Evolutionary conservation across 2,888 invertebrate genomes (phyloP).

Genomic region (Drosophila koepferae): DNA sequence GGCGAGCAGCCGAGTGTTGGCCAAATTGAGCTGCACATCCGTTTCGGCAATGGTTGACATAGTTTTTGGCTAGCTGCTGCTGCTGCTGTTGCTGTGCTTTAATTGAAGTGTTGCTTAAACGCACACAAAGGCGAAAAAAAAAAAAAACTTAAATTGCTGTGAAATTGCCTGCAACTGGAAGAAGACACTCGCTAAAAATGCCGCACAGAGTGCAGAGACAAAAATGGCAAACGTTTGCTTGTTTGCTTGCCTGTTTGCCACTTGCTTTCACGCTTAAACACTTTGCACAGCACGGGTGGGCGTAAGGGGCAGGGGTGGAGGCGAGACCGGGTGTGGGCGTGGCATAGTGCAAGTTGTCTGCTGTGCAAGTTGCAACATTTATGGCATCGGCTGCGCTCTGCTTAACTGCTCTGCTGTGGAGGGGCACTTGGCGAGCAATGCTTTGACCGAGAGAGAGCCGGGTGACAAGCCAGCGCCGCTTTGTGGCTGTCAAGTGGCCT

Average conservation of each 20-base stretch:
- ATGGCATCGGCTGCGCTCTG: conserved; percentile 65
- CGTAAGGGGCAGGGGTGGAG: neutral
- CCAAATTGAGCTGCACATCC: conserved; percentile 58
- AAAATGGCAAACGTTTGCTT: conserved; percentile 66
- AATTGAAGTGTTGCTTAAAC: too few species aligned
- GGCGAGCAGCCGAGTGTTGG: conserved; percentile 21
- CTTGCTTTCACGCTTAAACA: conserved; percentile 61
- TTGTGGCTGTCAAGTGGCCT: conserved; percentile 77
- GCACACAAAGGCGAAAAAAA: conserved; percentile 1
- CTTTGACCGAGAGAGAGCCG: conserved; percentile 77
- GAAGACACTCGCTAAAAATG: conserved; percentile 35
- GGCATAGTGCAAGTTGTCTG: conserved; percentile 27
- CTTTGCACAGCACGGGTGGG: conserved; percentile 32
- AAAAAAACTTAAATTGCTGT: conserved; percentile 75
- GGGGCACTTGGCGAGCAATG: conserved; percentile 70
- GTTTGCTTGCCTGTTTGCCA: conserved; percentile 41
- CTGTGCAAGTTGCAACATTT: conserved; percentile 66
- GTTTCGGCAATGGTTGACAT: conserved; percentile 67
- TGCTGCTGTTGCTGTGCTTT: conserved; percentile 5
- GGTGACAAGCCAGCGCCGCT: conserved; percentile 77
- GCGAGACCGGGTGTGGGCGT: neutral
- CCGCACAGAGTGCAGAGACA: conserved; percentile 18
- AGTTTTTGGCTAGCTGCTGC: conserved; percentile 59
- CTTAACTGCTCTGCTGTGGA: conserved; percentile 73
- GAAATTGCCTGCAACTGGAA: conserved; percentile 61